These are phyloP conservation scores for Catonia carolina DNA, from an alignment of 2,888 invertebrate genomes.

Conservation along the genomic window DNA sequence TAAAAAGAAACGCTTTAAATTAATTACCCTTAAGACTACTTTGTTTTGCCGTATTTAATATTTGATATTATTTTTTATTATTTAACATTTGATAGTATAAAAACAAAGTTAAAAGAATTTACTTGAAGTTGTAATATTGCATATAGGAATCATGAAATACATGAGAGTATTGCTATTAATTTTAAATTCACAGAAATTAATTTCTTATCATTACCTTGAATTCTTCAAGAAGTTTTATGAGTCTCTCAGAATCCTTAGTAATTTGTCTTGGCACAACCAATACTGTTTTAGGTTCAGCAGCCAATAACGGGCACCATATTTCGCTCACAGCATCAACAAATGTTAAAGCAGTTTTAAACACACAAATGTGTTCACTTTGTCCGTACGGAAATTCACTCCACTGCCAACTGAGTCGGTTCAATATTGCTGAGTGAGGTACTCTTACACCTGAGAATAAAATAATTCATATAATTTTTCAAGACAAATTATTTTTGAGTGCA, in stretches of 20 bases:
- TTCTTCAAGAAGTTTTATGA: slow-evolving; percentile 60
- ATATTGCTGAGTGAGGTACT: slow-evolving; percentile 64
- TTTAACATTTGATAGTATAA: background rate
- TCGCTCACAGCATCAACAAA: slow-evolving; percentile 87
- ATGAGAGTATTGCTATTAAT: background rate
- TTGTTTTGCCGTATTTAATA: no score
- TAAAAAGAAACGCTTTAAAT: no score
- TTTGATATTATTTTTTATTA: no score
- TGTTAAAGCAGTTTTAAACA: slow-evolving; percentile 85
- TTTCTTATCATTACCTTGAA: slow-evolving; percentile 50
- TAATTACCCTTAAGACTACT: no score
- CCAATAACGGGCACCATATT: slow-evolving; percentile 77
- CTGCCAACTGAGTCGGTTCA: slow-evolving; percentile 84
- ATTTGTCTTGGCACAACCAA: slow-evolving; percentile 65
- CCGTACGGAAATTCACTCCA: slow-evolving; percentile 73
- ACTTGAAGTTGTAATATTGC: background rate
- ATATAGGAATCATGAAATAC: background rate
- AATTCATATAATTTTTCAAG: no score
- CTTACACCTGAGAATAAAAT: slow-evolving; percentile 59
- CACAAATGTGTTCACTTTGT: slow-evolving; percentile 58
- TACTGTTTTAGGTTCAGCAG: slow-evolving; percentile 54
- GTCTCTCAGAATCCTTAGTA: slow-evolving; percentile 70
- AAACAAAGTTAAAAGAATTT: background rate
- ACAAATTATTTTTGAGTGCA: no score
- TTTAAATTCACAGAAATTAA: background rate